phyloP scores from a whole-genome alignment of 2,113 vertebrate species.

The Megaceryle torquata region DNA sequence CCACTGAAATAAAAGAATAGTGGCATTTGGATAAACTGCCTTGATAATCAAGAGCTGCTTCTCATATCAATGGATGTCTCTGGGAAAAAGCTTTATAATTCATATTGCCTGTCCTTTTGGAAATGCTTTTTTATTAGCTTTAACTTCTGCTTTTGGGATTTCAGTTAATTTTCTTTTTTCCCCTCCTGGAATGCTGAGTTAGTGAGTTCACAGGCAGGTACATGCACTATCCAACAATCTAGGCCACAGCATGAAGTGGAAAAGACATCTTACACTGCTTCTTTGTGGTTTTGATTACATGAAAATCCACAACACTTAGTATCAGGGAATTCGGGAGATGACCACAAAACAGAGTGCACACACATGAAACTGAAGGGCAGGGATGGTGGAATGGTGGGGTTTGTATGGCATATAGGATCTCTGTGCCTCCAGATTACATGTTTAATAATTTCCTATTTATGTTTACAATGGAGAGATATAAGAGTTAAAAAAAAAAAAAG shows the following conservation, averaged over 20 bases:
- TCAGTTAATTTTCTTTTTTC: background rate
- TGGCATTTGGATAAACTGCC: background rate
- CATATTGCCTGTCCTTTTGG: background rate
- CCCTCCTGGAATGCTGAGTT: background rate
- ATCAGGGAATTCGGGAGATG: background rate
- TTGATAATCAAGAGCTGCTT: background rate
- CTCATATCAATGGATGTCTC: background rate
- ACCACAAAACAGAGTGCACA: background rate
- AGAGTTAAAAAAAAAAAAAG: conserved; percentile 18
- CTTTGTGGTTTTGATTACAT: background rate
- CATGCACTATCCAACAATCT: background rate
- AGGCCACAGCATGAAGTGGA: background rate
- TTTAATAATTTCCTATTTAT: conserved; percentile 51
- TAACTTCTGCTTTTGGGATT: background rate
- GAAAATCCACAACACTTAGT: background rate
- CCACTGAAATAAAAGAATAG: background rate
- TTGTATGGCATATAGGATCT: background rate
- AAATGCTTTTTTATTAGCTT: background rate
- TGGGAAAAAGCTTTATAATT: background rate
- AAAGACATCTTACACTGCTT: background rate
- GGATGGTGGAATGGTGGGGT: background rate
- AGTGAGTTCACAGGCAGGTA: background rate
- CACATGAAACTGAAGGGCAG: background rate
- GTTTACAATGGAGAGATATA: conserved; percentile 28
- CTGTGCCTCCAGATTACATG: conserved; percentile 11